Percentiles rank a stretch among this genome's conserved stretches.
Conservation (phyloP, 2,113 vertebrate genomes). For the Sinocyclocheilus anophthalmus region DNA sequence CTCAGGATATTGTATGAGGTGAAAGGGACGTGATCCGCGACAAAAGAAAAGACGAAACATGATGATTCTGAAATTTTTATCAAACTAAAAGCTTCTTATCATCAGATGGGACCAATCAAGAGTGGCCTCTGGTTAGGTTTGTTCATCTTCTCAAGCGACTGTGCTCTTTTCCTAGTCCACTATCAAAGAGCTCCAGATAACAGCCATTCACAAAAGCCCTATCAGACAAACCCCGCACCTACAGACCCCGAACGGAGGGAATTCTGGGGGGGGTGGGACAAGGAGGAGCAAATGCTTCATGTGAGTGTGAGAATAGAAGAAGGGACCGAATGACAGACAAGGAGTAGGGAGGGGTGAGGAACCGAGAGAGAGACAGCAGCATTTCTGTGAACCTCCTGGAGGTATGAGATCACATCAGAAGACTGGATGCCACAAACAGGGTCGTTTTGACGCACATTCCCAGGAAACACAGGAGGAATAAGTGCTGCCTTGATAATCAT, state of each 20-base stretch:
- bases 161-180: neutral
- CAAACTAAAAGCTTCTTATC: constrained; percentile 28
- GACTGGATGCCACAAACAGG: neutral
- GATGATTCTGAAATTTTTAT: neutral
- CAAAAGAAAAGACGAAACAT: constrained; percentile 52
- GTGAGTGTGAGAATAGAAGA: constrained; percentile 4
- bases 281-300: constrained; percentile 1
- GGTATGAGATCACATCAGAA: constrained; percentile 12
- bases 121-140: constrained; percentile 12
- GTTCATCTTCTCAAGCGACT: neutral
- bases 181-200: constrained; percentile 41
- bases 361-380: neutral
- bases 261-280: neutral
- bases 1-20: neutral
- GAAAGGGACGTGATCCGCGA: neutral
- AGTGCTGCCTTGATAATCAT: neutral
- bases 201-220: constrained; percentile 40
- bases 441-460: constrained; percentile 4
- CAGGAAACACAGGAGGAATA: neutral
- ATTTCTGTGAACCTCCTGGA: constrained; percentile 1
- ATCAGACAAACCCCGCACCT: constrained; percentile 29
- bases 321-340: constrained; percentile 1
- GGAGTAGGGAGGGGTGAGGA: neutral
- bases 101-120: constrained; percentile 28
- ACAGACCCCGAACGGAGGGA: constrained; percentile 10